Conservation (phyloP, 2,113 vertebrate species). For the Macquaria australasica region DNA sequence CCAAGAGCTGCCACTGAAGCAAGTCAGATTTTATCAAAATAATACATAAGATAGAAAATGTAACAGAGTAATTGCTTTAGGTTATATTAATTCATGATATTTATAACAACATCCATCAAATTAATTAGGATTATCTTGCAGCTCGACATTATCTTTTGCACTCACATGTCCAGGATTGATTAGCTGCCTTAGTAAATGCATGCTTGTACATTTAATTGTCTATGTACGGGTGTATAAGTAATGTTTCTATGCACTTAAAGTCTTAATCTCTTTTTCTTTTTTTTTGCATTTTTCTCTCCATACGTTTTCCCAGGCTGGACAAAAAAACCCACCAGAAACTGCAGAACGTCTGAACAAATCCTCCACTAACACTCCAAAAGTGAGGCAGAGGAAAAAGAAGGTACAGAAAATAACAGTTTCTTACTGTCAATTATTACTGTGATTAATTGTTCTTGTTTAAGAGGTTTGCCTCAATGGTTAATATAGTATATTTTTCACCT, state of each 20-base stretch:
- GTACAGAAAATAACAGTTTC: constrained; percentile 45
- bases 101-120: neutral
- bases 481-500: constrained; percentile 19
- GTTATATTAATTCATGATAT: neutral
- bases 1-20: neutral
- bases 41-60: neutral
- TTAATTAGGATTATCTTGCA: neutral
- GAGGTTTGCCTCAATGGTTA: neutral
- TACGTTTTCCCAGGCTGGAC: constrained; percentile 53
- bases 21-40: neutral
- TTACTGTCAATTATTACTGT: neutral
- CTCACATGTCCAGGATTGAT: neutral
- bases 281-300: neutral
- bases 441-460: neutral
- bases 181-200: neutral
- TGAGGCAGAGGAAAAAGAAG: constrained; percentile 72
- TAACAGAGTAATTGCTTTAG: neutral
- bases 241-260: constrained; percentile 2
- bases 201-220: neutral
- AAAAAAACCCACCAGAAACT: constrained; percentile 13
- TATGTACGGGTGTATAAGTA: neutral
- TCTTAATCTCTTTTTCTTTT: neutral
- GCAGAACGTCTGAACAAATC: constrained; percentile 25
- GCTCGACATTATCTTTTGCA: neutral
- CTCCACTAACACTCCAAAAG: constrained; percentile 8